phyloP scores from a whole-genome alignment of 2,888 invertebrate genomes.

The Diaperis boleti region DNA sequence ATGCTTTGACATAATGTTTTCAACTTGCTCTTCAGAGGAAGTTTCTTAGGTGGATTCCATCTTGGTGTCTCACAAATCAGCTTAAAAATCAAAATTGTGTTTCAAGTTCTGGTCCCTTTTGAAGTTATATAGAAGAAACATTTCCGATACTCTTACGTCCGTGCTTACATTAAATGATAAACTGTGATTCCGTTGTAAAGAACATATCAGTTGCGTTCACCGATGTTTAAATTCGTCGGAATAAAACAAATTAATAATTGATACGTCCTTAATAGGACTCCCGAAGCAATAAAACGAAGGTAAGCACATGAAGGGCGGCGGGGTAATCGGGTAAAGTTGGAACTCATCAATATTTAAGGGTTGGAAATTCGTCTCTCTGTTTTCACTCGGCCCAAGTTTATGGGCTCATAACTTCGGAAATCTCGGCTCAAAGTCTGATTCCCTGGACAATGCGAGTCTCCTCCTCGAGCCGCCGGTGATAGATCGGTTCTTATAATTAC shows the following conservation, averaged over 20 bases:
- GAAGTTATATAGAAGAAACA: not conserved
- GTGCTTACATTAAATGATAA: conserved; percentile 3
- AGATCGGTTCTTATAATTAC: conserved; percentile 51
- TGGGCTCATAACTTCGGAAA: conserved; percentile 55
- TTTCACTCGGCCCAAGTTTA: conserved; percentile 54
- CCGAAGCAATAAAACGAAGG: conserved; percentile 34
- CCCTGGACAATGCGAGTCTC: conserved; percentile 53
- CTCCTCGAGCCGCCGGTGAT: conserved; percentile 45
- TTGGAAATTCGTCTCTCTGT: conserved; percentile 54
- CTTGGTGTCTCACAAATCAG: too few relatives aligned
- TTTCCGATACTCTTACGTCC: not conserved
- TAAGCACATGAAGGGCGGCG: conserved; percentile 39
- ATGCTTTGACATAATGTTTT: too few relatives aligned
- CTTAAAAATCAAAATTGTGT: conserved; percentile 28
- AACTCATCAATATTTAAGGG: conserved; percentile 55
- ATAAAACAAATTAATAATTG: conserved; percentile 44
- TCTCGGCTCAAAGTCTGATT: conserved; percentile 53
- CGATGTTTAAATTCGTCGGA: conserved; percentile 35
- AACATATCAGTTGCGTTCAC: conserved; percentile 28
- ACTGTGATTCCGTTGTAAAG: conserved; percentile 22
- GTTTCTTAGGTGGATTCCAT: too few relatives aligned
- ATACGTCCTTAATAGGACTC: conserved; percentile 36
- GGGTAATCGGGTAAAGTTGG: conserved; percentile 33
- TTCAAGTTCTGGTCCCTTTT: not conserved
- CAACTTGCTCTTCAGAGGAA: too few relatives aligned